phyloP scores from a whole-genome alignment of 92 coral and sea anemone species.

The Siderastrea siderea region DNA sequence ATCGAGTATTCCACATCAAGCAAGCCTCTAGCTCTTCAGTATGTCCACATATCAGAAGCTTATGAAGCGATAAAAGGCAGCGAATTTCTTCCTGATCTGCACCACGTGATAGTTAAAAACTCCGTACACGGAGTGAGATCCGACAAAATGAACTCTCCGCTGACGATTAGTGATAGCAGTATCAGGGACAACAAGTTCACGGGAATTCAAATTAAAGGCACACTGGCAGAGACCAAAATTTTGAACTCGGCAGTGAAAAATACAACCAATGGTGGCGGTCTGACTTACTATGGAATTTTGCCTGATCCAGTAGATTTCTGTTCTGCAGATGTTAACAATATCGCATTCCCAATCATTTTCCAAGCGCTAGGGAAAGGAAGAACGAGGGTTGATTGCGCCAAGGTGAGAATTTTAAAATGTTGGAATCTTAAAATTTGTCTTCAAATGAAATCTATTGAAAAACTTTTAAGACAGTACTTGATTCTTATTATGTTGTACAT shows the following conservation, averaged over 20 bases:
- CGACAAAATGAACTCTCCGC: conserved; percentile 27
- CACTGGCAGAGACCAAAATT: conserved; percentile 21
- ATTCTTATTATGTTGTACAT: too few relatives aligned
- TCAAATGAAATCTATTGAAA: too few relatives aligned
- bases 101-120: conserved; percentile 41
- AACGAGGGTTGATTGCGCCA: conserved; percentile 27
- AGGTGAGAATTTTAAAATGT: conserved; percentile 33
- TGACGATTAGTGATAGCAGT: conserved; percentile 48
- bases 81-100: conserved; percentile 49
- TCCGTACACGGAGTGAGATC: conserved; percentile 52
- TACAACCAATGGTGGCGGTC: conserved; percentile 62
- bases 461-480: too few relatives aligned
- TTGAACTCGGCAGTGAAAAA: conserved; percentile 47
- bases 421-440: too few relatives aligned
- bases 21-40: conserved; percentile 37
- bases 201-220: conserved; percentile 61
- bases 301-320: conserved; percentile 34
- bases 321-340: neutral
- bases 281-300: conserved; percentile 7
- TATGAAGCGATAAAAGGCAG: conserved; percentile 52
- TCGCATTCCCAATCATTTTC: conserved; percentile 43
- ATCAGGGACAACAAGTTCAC: conserved; percentile 42
- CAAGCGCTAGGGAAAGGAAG: conserved; percentile 29
- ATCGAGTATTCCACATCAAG: conserved; percentile 60
- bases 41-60: conserved; percentile 63